Conservation (phyloP, 2,888 invertebrate genomes). For the Drosophila tripunctata region DNA sequence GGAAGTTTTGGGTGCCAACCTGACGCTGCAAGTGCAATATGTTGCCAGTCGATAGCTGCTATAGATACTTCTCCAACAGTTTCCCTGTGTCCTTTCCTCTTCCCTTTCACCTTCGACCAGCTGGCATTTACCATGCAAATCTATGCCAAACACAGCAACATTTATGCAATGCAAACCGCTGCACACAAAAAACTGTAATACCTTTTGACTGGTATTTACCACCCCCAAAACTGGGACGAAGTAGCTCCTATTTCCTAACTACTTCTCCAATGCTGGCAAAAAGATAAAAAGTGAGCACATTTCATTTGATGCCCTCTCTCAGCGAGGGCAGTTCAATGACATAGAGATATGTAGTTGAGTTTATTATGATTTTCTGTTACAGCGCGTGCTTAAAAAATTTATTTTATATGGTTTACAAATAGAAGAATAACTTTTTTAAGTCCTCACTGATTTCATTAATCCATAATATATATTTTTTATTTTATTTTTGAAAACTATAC, state of each 20-base stretch:
- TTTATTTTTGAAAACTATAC: no score
- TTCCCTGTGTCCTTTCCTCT: neutral
- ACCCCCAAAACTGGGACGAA: neutral
- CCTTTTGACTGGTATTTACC: constrained; percentile 51
- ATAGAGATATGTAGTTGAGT: neutral
- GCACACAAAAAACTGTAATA: constrained; percentile 55
- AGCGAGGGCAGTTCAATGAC: constrained; percentile 26
- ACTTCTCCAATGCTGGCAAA: constrained; percentile 23
- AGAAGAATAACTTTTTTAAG: no score
- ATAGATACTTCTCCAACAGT: neutral
- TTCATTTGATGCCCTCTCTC: constrained; percentile 3
- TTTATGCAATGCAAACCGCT: constrained; percentile 60
- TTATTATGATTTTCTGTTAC: neutral
- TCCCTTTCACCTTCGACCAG: neutral
- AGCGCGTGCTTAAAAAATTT: neutral
- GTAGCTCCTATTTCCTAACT: constrained; percentile 26
- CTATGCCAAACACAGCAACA: constrained; percentile 72
- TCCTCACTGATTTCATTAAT: no score
- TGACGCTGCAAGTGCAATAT: constrained; percentile 58
- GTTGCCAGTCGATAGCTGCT: constrained; percentile 65
- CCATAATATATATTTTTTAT: no score
- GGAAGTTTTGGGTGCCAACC: constrained; percentile 46
- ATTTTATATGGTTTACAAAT: no score
- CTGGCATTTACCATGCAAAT: constrained; percentile 69
- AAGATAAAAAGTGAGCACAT: constrained; percentile 5